Base-by-base conservation (phyloP, 2,113 vertebrate genomes). In the Ptilorrhoa leucosticta region DNA sequence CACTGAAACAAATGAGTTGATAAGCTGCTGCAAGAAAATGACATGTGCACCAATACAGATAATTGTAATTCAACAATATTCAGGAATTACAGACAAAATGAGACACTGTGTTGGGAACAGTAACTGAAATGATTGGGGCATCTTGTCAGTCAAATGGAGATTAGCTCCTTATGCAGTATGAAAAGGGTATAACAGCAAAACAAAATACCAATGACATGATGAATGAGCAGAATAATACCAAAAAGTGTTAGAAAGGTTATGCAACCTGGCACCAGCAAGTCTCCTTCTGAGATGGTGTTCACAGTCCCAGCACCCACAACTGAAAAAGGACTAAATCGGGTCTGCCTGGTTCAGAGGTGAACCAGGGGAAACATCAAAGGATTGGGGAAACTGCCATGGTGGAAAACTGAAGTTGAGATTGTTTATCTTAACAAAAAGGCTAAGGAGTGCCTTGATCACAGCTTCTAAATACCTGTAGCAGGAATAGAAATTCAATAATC, bases 41-140 rank as follows among this genome's bases (percentile, higher is more conserved):
- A 54, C 42, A 50, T 63, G 27, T 27, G 58, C 77, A 72, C 72
- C 82, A 91, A 69, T 40, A 75, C 51, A 88, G 33, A 50, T 89
- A 93, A 94, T 83, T 96, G 60, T 73, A 70, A 89, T 83, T 58
- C 57, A 83, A 77, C 24, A 57, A 58, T 80, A 93, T 92, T 78
- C 73, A 81, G 76, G 83, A 96, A 81, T 92, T 90, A 73, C 12
- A 83, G 20, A 45, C 27, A 69, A 93, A 94, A 94, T 70, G 80
- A 96, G 91, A 51, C 15, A 17, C 54, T 77, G 24, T 72, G 47
- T 90, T 81, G 33, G 35, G 79, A 90, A 63, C 24, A 83, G 64
- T 22, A 80, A 73, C 63, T 42, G 39, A 88, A 92, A 83, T 75
- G 61, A 85, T 72, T 76, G 48, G 78, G 82, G 12, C 57, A 95